These are phyloP conservation scores for Pachycephala philippinensis DNA, from an alignment of 2,113 vertebrate species.

Conservation along the genomic window DNA sequence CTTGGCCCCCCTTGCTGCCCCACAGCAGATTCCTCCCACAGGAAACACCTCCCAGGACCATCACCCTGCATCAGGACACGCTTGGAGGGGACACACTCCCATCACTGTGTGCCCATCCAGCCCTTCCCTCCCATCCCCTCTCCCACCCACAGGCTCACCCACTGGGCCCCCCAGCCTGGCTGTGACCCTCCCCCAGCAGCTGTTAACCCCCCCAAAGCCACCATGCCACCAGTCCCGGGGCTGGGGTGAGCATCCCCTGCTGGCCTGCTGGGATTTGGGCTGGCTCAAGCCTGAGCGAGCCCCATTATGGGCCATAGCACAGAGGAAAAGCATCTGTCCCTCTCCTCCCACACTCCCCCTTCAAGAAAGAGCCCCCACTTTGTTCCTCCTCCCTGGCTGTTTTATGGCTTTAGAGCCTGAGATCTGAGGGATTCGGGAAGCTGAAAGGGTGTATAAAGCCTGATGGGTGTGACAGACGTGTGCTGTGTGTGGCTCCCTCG, in stretches of 20 bases:
- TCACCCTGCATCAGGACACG: not conserved
- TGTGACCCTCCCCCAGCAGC: not conserved
- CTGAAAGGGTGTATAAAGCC: not conserved
- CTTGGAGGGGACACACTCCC: not conserved
- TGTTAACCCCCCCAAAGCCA: not conserved
- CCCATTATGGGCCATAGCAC: not conserved
- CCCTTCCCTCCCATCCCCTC: not conserved
- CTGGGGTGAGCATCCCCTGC: not conserved
- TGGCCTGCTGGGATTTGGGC: not conserved
- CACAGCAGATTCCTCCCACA: not conserved
- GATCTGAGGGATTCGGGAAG: not conserved
- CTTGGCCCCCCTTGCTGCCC: not conserved
- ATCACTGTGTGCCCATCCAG: not conserved
- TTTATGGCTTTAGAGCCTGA: not conserved
- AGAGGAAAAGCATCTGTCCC: not conserved
- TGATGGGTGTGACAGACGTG: not conserved
- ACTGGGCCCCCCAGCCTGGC: not conserved
- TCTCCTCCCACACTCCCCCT: not conserved
- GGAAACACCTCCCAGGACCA: not conserved
- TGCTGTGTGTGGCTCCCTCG: not conserved
- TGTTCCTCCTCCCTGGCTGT: not conserved
- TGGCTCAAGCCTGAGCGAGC: accelerated
- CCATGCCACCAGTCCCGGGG: not conserved
- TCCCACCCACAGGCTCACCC: not conserved
- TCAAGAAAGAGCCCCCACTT: not conserved